Evolutionary conservation across 2,113 vertebrate species (phyloP), one percentile per base, ranked within the genome.

Genomic region (Sinocyclocheilus anshuiensis): DNA sequence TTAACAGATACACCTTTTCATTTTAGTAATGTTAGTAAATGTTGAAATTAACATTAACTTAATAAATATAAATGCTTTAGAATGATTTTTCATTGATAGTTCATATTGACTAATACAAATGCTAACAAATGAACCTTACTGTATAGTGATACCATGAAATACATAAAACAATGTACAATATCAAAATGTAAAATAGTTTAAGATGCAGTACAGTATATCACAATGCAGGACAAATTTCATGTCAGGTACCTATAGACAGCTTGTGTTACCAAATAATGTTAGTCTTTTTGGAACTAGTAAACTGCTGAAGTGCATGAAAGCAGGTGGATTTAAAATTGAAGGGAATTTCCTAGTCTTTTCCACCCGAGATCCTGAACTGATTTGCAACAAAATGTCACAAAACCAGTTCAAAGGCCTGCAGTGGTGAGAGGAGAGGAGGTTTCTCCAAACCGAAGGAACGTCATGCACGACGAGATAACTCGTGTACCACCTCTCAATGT

Each of bases 401-500:
- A 71, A 20, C 59, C 65, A 67, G 45, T 71, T 83, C 11, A 83
- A 71, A 83, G 81, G 16, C 63, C 65, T n/a, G 65, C 45, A 83
- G 81, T 36, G 81, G 79, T 48, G 39, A 81, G 79, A 48, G 15
- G 59, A 65, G 39, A 80, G 33, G 77, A 71, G 59, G 45, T 36
- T 71, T 80, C 12, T 74, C 59, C 39, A 86, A 80, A 59, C 77
- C 84, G 22, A 89, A 90, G 86, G 87, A 76, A 55, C 36, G 79
- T 87, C 84, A 86, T 91, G 91, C 88, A 90, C 88, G 80, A 87
- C 87, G 89, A 91, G 87, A 92, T 85, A 87, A 50, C 88, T 88
- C 85, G 84, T 90, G 90, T 88, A 91, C 88, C 71, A 87, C 63
- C 83, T 90, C 89, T 93, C 88, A 90, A 91, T 69, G 89, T 93